Base-by-base conservation (phyloP, 2,888 invertebrate genomes). In the Atherix ibis region DNA sequence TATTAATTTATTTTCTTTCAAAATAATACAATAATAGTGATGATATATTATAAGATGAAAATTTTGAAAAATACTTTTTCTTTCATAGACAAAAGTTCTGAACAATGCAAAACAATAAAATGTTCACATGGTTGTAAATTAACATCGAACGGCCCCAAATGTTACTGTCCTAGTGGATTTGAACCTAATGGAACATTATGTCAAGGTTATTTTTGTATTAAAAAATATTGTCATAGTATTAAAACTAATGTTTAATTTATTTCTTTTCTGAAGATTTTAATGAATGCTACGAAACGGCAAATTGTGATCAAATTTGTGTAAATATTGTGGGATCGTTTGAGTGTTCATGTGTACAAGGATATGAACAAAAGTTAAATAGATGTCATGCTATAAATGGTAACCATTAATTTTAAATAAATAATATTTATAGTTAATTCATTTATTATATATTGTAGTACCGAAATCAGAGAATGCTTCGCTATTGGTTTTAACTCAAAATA, bases 311-410 rank as follows among this genome's bases (percentile, higher is more conserved):
- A 61, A 51, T 64, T 25, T 85, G 84, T 58, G 63, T 47, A 47
- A 81, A 82, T 62, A 69, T 70, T 12, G 57, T 62, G 17, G 75
- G 76, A 40, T 73, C 75, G 22, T 83, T 66, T 61, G 53, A 63
- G 28, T 91, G 89, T 62, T 58, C 67, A 9, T 89, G 89, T 65
- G 72, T 68, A 3, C 50, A 64, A 12, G 85, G 87, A 3, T 87
- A 87, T 58, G 54, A 54, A 35, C 56, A 63, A 34, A 68, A 68
- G 48, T 66, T 64, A 10, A 65, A 65, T 40, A 61, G 65, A 40
- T 87, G 87, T 57, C 52, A 55, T 33, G 80, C 79, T 15, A 53
- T 75, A 37, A 79, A 84, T 61, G 76, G 84, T 84, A 58, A 58
- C 57, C 51, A 27, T 16, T n/a, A 3, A 19, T 29, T 29, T 13